Evolutionary conservation across 92 coral and sea anemone species (phyloP).

Genomic region (Anthopleura xanthogrammica): DNA sequence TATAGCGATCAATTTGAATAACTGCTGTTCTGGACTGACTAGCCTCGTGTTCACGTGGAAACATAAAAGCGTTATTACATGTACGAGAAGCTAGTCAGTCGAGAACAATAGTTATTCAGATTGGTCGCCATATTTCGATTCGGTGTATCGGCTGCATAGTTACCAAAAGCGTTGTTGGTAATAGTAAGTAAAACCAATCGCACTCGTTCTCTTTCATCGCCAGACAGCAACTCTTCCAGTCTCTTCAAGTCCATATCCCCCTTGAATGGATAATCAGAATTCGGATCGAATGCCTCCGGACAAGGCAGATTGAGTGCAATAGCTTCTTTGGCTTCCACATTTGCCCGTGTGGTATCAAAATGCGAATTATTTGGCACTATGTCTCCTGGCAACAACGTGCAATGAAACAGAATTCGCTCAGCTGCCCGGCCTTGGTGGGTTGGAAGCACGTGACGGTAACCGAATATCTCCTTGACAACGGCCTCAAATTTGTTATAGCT

Average conservation of each 20-base stretch:
- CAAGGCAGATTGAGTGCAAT: constrained; percentile 52
- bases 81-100: too few relatives aligned
- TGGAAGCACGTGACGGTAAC: constrained; percentile 81
- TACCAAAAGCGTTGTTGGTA: constrained; percentile 56
- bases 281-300: constrained; percentile 51
- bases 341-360: constrained; percentile 70
- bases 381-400: constrained; percentile 47
- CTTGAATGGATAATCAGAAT: constrained; percentile 49
- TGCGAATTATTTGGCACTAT: constrained; percentile 76
- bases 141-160: neutral
- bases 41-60: too few relatives aligned
- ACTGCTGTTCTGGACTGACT: neutral
- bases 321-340: constrained; percentile 65
- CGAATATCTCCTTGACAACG: constrained; percentile 71
- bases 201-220: constrained; percentile 24
- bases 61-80: too few relatives aligned
- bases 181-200: constrained; percentile 60
- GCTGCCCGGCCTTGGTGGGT: constrained; percentile 86
- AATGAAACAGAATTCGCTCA: constrained; percentile 65
- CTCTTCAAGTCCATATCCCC: constrained; percentile 64
- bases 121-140: neutral
- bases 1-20: neutral
- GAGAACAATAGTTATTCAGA: neutral
- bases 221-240: constrained; percentile 35
- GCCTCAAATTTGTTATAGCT: constrained; percentile 65